These are phyloP conservation scores for Anastatus disparis DNA, from an alignment of 1,140 invertebrate species.

Conservation along the genomic window DNA sequence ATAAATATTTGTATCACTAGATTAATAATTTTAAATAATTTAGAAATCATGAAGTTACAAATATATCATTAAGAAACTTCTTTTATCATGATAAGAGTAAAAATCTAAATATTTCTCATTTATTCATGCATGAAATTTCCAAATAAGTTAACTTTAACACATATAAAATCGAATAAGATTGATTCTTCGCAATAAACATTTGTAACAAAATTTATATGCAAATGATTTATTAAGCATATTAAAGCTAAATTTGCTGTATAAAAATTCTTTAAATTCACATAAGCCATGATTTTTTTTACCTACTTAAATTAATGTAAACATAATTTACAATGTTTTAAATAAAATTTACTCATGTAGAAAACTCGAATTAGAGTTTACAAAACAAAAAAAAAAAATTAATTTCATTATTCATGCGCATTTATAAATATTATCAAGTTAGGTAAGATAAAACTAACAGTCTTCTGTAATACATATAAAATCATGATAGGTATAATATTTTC, in stretches of 20 bases:
- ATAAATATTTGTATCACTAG: too few relatives aligned
- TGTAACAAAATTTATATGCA: slow-evolving; percentile 17
- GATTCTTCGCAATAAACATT: neutral
- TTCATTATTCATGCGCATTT: too few relatives aligned
- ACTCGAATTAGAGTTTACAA: neutral
- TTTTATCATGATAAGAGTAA: slow-evolving; percentile 23
- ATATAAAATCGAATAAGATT: neutral
- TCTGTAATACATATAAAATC: neutral
- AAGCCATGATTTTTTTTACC: slow-evolving; percentile 22
- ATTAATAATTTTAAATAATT: too few relatives aligned
- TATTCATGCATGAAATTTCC: neutral
- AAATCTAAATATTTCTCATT: slow-evolving; percentile 21
- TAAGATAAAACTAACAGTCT: neutral
- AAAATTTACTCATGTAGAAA: slow-evolving; percentile 12
- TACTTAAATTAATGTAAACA: slow-evolving; percentile 27
- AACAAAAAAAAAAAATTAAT: slow-evolving; percentile 11
- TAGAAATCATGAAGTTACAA: too few relatives aligned
- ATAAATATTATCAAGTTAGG: too few relatives aligned
- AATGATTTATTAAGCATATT: neutral
- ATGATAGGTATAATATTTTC: neutral
- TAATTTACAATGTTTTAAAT: slow-evolving; percentile 15
- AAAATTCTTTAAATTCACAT: slow-evolving; percentile 8
- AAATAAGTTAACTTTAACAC: neutral
- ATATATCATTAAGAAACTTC: too few relatives aligned
- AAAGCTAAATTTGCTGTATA: slow-evolving; percentile 10